Percentiles rank a stretch among this genome's conserved stretches.
These are phyloP conservation scores for Riptortus pedestris DNA, from an alignment of 1,140 invertebrate species.

Conservation along the genomic window DNA sequence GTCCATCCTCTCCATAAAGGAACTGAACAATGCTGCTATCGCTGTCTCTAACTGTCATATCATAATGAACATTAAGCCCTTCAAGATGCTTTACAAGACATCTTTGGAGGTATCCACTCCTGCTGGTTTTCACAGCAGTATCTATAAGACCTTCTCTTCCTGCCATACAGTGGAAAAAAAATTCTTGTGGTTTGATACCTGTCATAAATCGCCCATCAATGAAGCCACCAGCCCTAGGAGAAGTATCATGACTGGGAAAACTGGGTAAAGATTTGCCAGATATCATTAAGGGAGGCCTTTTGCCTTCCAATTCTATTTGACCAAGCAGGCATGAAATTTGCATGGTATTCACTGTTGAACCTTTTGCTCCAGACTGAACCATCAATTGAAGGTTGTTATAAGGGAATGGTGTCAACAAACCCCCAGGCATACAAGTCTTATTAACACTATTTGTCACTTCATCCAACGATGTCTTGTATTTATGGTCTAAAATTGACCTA, in stretches of 20 bases:
- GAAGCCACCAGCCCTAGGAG: constrained; percentile 90
- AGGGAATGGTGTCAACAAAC: constrained; percentile 78
- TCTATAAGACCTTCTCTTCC: constrained; percentile 88
- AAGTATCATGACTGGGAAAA: constrained; percentile 80
- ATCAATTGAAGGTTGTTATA: constrained; percentile 94
- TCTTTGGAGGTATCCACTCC: constrained; percentile 94
- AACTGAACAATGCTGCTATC: constrained; percentile 93
- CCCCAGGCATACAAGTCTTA: constrained; percentile 64
- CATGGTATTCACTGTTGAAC: constrained; percentile 90
- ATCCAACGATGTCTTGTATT: constrained; percentile 76
- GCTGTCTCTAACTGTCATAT: constrained; percentile 87
- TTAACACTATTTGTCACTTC: constrained; percentile 83
- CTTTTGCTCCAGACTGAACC: constrained; percentile 97
- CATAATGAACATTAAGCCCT: constrained; percentile 81
- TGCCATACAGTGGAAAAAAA: constrained; percentile 99
- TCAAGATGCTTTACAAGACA: constrained; percentile 98
- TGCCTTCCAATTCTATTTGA: constrained; percentile 97
- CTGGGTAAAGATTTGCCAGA: constrained; percentile 86
- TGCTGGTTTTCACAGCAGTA: constrained; percentile 84
- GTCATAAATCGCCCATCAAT: constrained; percentile 93
- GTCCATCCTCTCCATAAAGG: constrained; percentile 94
- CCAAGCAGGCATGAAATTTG: constrained; percentile 94
- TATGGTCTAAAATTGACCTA: constrained; percentile 67
- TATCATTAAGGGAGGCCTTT: constrained; percentile 87
- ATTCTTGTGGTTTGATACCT: constrained; percentile 93